Evolutionary conservation across 2,113 vertebrate genomes (phyloP), one percentile per base, ranked within the genome.

Genomic region (Cygnus atratus): DNA sequence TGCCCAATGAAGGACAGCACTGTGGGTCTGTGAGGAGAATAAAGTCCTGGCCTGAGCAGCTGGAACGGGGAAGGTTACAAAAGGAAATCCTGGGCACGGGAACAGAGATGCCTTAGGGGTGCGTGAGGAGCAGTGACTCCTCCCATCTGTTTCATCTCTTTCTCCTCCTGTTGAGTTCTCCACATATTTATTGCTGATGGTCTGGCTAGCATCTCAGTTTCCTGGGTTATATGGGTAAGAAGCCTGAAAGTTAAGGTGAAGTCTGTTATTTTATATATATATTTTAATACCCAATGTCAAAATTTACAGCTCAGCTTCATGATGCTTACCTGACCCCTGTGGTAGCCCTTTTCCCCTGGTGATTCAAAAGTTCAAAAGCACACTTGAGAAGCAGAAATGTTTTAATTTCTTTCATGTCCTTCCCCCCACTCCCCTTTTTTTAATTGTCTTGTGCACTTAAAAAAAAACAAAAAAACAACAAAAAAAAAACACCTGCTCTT

Each of bases 341-440:
- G 55, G 54, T 11, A 63, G 28, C 11, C 43, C 62, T 88, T 90
- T 77, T 0, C 48, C 65, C 8, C 33, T 19, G 31, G 14, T 65
- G 65, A 90, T 93, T 84, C 74, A 78, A 18, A 92, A 92, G 46
- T 93, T 84, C 71, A 78, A 18, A 92, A 92, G 39, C 21, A 14
- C 33, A 21, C 17, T 83, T 80, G 63, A 66, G 75, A 76, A 41
- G 29, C 57, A 74, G 41, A 63, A 25, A 31, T 66, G 33, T 33
- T 90, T 91, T 84, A 19, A 82, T 87, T 54, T 78, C 70, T 84
- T 71, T 58, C 8, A 22, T 76, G 74, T 70, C 24, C 12, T 84
- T 46, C n/a, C 29, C 46, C 46, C 10, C 4, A 48, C 7, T 48
- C 20, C 46, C 46, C 46, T 22, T 48, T 21, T 11, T 50, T 50